Conservation (phyloP, 2,797 vertebrate genomes). For the Cephalopachus bancanus region DNA sequence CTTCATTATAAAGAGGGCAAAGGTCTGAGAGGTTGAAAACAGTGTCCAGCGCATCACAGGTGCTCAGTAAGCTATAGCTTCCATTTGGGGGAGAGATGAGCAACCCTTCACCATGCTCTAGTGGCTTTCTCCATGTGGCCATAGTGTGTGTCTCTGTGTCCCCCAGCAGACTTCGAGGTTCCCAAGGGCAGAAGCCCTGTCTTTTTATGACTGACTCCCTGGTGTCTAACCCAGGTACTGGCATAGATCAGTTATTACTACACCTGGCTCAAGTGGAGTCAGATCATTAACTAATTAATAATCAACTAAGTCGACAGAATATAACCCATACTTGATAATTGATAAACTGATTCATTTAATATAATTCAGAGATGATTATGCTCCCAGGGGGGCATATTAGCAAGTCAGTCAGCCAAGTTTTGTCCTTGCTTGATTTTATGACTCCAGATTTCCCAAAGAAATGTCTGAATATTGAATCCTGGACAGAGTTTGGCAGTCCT, state of each 20-base stretch:
- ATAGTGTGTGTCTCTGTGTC: background rate
- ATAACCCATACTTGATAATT: background rate
- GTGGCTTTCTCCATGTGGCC: background rate
- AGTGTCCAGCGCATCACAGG: background rate
- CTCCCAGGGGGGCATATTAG: background rate
- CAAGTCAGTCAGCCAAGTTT: background rate
- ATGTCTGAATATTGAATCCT: constrained; percentile 57
- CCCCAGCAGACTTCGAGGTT: background rate
- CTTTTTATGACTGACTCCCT: background rate
- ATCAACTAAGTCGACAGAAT: background rate
- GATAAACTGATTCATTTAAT: background rate
- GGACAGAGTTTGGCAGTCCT: constrained; percentile 25
- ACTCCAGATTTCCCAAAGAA: constrained; percentile 62
- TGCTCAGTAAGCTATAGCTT: background rate
- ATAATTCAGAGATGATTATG: background rate
- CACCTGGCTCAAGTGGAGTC: background rate
- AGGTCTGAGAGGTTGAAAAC: background rate
- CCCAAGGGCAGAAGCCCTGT: background rate
- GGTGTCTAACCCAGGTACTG: background rate
- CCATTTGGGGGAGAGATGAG: background rate
- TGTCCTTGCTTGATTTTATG: constrained; percentile 53
- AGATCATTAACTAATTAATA: background rate
- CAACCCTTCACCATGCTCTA: background rate
- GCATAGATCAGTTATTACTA: background rate
- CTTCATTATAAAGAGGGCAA: background rate